Evolutionary conservation across 2,797 vertebrate genomes (phyloP).

Genomic region (Platalea minor): DNA sequence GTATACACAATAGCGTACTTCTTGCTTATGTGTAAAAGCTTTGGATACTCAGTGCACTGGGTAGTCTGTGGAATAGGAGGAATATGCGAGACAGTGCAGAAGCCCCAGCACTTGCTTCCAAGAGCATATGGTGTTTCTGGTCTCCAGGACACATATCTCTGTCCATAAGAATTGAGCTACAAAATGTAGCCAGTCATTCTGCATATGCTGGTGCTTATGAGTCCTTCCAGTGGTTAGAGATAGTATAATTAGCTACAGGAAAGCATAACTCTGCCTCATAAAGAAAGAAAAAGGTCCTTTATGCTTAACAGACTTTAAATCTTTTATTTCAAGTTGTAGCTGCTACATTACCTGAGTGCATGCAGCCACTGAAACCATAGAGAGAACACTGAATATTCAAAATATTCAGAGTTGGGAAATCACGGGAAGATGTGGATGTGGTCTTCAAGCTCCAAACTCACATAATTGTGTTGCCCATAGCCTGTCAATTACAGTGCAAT

Average conservation of each 20-base stretch:
- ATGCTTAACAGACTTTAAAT: neutral
- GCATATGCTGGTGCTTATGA: constrained; percentile 1
- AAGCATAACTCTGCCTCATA: neutral
- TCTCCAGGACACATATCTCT: neutral
- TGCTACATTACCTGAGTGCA: neutral
- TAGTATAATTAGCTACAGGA: neutral
- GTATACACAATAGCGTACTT: neutral
- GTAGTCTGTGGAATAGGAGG: neutral
- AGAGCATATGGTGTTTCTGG: constrained; percentile 36
- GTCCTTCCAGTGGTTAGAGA: neutral
- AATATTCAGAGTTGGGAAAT: neutral
- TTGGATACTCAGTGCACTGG: neutral
- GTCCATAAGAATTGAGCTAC: neutral
- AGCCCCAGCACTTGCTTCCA: neutral
- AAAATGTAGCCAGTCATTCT: neutral
- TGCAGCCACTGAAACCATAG: neutral
- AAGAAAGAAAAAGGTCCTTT: neutral
- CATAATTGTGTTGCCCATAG: neutral
- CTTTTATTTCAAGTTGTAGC: neutral
- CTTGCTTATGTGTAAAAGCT: neutral
- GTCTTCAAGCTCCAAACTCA: neutral
- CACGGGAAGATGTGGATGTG: neutral
- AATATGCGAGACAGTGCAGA: neutral
- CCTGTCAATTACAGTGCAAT: neutral
- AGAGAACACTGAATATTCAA: neutral